Evolutionary conservation across 2,113 vertebrate species (phyloP).

Genomic region (Lanius collurio): DNA sequence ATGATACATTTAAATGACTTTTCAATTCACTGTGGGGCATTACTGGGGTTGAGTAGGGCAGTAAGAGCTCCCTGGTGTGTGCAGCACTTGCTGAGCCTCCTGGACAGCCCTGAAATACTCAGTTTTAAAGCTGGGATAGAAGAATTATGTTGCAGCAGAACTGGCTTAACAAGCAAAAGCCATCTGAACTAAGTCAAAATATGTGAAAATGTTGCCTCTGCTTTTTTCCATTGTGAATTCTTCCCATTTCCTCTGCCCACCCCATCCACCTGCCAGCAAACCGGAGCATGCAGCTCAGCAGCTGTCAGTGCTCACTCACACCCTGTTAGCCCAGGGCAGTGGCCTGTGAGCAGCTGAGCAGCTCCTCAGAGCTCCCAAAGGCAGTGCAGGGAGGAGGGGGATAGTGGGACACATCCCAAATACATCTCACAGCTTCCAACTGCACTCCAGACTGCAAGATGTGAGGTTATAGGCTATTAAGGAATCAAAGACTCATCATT

Average conservation of each 20-base stretch:
- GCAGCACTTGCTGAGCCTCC: not conserved
- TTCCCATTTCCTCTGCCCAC: not conserved
- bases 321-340: not conserved
- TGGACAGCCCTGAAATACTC: not conserved
- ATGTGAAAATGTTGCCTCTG: not conserved
- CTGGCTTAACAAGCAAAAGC: not conserved
- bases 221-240: not conserved
- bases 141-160: not conserved
- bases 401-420: not conserved
- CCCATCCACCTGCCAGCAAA: not conserved
- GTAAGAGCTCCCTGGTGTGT: not conserved
- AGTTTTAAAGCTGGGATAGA: not conserved
- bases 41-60: not conserved
- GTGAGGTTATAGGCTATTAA: not conserved
- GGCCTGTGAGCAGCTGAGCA: not conserved
- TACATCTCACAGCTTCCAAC: not conserved
- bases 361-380: not conserved
- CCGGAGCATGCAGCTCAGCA: accelerated
- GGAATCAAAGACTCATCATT: not conserved
- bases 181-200: not conserved
- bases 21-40: not conserved
- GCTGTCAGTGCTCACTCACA: not conserved
- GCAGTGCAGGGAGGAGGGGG: not conserved
- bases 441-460: not conserved
- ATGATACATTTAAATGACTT: not conserved